Conservation (phyloP, 2,888 invertebrate species). For the Amiota minor region DNA sequence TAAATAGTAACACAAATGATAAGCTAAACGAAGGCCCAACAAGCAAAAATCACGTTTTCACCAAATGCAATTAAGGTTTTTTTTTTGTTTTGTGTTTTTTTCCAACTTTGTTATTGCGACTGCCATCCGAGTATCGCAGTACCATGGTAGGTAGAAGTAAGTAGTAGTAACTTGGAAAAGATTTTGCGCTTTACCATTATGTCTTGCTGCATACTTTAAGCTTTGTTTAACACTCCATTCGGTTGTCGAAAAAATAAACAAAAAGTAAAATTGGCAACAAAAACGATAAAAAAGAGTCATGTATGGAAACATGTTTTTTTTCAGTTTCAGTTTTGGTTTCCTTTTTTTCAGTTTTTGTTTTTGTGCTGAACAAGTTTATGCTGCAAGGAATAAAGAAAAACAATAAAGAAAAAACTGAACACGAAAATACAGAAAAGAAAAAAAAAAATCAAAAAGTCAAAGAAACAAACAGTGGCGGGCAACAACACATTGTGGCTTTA, state of each 20-base stretch:
- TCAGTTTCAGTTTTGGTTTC: no score
- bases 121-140: no score
- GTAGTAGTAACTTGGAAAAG: neutral
- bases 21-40: neutral
- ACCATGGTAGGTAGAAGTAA: neutral
- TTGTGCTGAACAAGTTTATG: neutral
- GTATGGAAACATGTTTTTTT: no score
- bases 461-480: neutral
- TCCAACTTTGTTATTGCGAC: no score
- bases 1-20: neutral
- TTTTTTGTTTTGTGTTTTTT: no score
- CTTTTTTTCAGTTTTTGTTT: no score
- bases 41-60: conserved; percentile 15
- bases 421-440: no score
- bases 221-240: neutral
- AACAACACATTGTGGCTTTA: neutral
- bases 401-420: neutral
- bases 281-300: no score
- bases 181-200: no score
- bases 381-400: neutral
- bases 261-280: neutral
- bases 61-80: conserved; percentile 14
- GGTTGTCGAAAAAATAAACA: conserved; percentile 5
- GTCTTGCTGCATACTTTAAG: no score
- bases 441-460: neutral